Conservation (phyloP, 2,888 invertebrate species). For the Tineola bisselliella region DNA sequence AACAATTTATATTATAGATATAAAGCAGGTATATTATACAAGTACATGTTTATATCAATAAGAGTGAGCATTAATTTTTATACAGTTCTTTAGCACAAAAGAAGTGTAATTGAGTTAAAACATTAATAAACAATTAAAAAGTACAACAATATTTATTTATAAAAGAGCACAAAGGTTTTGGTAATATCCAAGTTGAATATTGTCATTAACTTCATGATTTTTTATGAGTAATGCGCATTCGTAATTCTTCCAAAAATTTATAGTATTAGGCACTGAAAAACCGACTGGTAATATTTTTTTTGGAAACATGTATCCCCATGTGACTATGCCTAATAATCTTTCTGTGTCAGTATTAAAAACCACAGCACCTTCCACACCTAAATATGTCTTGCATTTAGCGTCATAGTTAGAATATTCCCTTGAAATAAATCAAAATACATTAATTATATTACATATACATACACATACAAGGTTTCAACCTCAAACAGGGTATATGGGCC, state of each 20-base stretch:
- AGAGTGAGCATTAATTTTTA: no score
- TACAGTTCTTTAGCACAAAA: no score
- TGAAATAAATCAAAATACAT: no score
- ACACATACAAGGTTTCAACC: no score
- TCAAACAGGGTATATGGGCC: no score
- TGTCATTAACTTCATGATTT: constrained; percentile 17
- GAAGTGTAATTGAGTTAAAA: no score
- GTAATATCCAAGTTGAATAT: neutral
- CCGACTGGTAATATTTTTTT: constrained; percentile 35
- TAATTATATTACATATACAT: no score
- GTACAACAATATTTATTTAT: no score
- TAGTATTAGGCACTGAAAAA: constrained; percentile 35
- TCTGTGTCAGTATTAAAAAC: constrained; percentile 25
- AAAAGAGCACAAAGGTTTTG: neutral
- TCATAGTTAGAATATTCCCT: constrained; percentile 19
- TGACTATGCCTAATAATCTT: constrained; percentile 36
- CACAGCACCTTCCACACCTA: constrained; percentile 38
- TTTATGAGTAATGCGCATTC: constrained; percentile 34
- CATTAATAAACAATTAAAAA: no score
- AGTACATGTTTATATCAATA: no score
- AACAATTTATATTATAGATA: no score
- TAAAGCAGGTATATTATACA: no score
- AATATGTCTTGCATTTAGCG: constrained; percentile 25
- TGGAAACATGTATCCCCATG: constrained; percentile 31
- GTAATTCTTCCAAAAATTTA: constrained; percentile 30